Percentiles rank a stretch among this genome's conserved stretches.
phyloP scores from a whole-genome alignment of 1,140 invertebrate species.

The Laupala kohalensis region DNA sequence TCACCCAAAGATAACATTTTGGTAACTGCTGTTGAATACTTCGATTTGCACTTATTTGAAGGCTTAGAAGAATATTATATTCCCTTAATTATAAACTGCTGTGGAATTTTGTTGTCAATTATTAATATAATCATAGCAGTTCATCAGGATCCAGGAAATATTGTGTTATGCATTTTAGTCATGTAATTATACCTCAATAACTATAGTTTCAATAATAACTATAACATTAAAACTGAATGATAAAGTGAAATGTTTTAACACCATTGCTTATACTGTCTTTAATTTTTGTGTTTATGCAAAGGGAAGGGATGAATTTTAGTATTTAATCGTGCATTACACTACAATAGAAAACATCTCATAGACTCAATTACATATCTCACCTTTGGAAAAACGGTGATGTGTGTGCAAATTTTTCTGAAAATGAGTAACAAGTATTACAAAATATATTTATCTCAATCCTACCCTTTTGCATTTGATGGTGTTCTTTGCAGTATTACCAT shows the following conservation, averaged over 20 bases:
- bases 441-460: no score
- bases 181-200: not conserved
- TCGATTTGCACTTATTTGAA: slow-evolving; percentile 21
- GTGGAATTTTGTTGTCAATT: slow-evolving; percentile 8
- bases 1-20: not conserved
- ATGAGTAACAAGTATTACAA: no score
- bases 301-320: no score
- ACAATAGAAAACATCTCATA: no score
- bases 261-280: no score
- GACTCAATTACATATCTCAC: no score
- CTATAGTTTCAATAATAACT: not conserved
- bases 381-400: no score
- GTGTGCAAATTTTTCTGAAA: no score
- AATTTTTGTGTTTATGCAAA: no score
- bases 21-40: slow-evolving; percentile 10
- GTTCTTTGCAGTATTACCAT: no score
- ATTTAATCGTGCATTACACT: no score
- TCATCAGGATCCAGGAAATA: not conserved
- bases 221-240: not conserved
- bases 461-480: no score
- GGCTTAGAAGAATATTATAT: slow-evolving; percentile 22
- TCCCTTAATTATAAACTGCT: slow-evolving; percentile 15
- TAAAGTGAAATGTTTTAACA: not conserved
- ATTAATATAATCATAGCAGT: slow-evolving; percentile 1
- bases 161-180: not conserved